A percentile compares a stretch with the other conserved stretches of the same genome.
Evolutionary conservation across 1,140 invertebrate species (phyloP).

Genomic region (Dreissena rostriformis): DNA sequence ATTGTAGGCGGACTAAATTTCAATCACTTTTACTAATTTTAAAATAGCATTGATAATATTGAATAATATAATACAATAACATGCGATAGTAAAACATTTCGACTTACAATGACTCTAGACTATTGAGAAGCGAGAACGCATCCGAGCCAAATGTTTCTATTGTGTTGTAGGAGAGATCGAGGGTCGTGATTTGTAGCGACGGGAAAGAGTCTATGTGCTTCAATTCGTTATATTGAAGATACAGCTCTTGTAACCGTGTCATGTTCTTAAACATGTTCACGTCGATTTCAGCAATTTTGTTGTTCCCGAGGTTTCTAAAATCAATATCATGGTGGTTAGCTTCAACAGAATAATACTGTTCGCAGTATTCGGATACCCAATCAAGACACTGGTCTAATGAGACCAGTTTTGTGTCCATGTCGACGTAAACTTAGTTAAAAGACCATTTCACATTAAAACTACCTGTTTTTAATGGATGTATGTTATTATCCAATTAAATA

Average conservation of each 20-base stretch:
- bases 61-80: too few species aligned
- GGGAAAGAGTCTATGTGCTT: not conserved
- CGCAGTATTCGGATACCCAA: not conserved
- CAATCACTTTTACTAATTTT: not conserved
- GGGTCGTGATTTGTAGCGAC: slow-evolving; percentile 3
- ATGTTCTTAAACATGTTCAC: not conserved
- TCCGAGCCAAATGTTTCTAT: slow-evolving; percentile 16
- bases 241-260: not conserved
- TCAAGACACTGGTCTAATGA: not conserved
- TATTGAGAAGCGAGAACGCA: slow-evolving; percentile 25
- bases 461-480: not conserved
- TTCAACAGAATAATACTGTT: not conserved
- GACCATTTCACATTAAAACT: not conserved
- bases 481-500: not conserved
- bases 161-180: slow-evolving; percentile 16
- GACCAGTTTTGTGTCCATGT: not conserved
- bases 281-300: slow-evolving; percentile 17
- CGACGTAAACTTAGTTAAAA: not conserved
- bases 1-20: not conserved
- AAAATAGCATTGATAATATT: not conserved
- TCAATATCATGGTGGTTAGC: not conserved
- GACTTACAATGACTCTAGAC: slow-evolving; percentile 29
- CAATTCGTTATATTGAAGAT: slow-evolving; percentile 17
- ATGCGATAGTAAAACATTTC: not conserved
- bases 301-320: slow-evolving; percentile 4